A percentile compares a stretch with the other conserved stretches of the same genome.
phyloP scores from a whole-genome alignment of 2,113 vertebrate species.

The Pteruthius melanotis region DNA sequence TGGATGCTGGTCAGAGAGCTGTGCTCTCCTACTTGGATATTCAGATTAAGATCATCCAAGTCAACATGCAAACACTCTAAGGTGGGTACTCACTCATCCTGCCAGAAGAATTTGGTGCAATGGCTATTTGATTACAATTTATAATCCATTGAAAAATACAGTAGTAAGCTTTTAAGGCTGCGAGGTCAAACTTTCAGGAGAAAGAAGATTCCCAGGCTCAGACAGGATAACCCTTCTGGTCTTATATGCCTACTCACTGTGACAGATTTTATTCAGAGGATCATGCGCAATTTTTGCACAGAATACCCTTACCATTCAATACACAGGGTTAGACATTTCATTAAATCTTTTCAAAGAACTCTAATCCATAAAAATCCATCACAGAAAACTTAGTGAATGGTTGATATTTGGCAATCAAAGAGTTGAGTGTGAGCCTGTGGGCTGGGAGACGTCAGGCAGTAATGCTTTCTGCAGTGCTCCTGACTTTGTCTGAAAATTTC shows the following conservation, averaged over 20 bases:
- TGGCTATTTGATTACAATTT: background rate
- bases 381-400: background rate
- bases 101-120: background rate
- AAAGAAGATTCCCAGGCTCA: background rate
- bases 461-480: background rate
- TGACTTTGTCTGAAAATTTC: background rate
- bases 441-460: background rate
- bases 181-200: background rate
- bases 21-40: background rate
- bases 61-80: background rate
- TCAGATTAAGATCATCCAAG: background rate
- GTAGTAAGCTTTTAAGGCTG: background rate
- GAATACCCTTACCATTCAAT: background rate
- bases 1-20: background rate
- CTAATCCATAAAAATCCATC: background rate
- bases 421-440: background rate
- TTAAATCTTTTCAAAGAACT: background rate
- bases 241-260: background rate
- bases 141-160: background rate
- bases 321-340: background rate
- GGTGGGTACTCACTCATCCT: background rate
- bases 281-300: background rate
- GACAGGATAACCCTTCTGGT: background rate
- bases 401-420: background rate
- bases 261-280: background rate